phyloP scores from a whole-genome alignment of 2,888 invertebrate species.

The Sphinx pinastri region DNA sequence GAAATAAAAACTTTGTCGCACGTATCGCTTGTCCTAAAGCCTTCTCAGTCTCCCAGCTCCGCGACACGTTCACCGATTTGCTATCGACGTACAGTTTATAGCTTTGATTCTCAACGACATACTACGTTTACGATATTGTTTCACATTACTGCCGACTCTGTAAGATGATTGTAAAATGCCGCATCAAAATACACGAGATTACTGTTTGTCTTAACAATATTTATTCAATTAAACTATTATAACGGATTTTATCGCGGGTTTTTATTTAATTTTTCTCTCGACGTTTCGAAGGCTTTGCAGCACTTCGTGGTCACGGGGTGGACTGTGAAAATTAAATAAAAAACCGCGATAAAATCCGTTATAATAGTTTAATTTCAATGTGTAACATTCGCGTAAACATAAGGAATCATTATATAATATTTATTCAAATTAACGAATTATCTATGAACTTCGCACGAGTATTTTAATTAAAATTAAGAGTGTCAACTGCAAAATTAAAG shows the following conservation, averaged over 20 bases:
- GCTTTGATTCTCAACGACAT: slow-evolving; percentile 78
- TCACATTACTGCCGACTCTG: slow-evolving; percentile 61
- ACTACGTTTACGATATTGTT: slow-evolving; percentile 78
- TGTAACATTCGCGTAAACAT: too few relatives aligned
- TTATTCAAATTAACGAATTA: slow-evolving; percentile 33
- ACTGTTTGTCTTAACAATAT: not conserved
- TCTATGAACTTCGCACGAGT: slow-evolving; percentile 24
- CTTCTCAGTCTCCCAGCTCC: slow-evolving; percentile 71
- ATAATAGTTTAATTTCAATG: too few relatives aligned
- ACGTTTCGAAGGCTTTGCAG: too few relatives aligned
- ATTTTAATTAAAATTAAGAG: slow-evolving; percentile 22
- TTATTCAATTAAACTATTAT: too few relatives aligned
- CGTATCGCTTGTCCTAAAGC: slow-evolving; percentile 80
- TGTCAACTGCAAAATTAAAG: slow-evolving; percentile 26
- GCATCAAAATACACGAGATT: not conserved
- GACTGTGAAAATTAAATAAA: too few relatives aligned
- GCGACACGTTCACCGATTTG: slow-evolving; percentile 78
- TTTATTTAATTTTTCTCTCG: too few relatives aligned
- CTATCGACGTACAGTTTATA: slow-evolving; percentile 76
- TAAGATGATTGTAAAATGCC: slow-evolving; percentile 57
- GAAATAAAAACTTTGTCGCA: slow-evolving; percentile 84
- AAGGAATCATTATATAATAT: too few relatives aligned
- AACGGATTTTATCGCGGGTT: too few relatives aligned
- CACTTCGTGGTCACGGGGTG: too few relatives aligned
- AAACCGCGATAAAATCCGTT: too few relatives aligned